Evolutionary conservation across 2,113 vertebrate species (phyloP), one percentile per base, ranked within the genome.

Genomic region (Eretmochelys imbricata): DNA sequence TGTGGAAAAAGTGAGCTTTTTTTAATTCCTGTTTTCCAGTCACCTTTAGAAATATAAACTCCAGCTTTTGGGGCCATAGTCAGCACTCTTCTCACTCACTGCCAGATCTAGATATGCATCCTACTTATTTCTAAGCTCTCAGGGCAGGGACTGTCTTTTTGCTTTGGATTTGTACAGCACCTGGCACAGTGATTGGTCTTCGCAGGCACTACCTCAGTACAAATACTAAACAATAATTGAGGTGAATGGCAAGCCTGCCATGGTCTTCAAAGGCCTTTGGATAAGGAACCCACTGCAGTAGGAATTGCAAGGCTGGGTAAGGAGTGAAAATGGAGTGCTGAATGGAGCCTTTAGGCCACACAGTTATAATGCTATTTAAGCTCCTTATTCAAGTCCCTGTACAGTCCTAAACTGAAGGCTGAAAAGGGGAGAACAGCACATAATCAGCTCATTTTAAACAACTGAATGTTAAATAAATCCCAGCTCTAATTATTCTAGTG

Each of bases 141-240:
- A 27, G 75, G 29, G 51, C 29, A 76, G 10, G 1, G n/a, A 25
- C 0, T 1, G 46, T 29, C 20, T 50, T 89, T 86, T 42, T 0
- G 0, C 17, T 38, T 11, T 65, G 51, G 17, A n/a, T 65, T 0
- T 2, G 35, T 31, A 89, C 10, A 81, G 80, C 6, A 3, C 29
- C 38, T 89, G 1, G 0, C 49, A n/a, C 62, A 27, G 57, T 17
- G 2, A 10, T 29, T 0, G 0, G 69, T 53, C 11, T 62, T 81
- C 1, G 0, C 31, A 75, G 57, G 35, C 42, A 62, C 22, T 9
- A 8, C 20, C 65, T 1, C 0, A 11, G 1, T 8, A 19, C 50
- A 62, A 87, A 92, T 1, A 55, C 11, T 1, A 0, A 38, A 11
- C 20, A 46, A 8, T 35, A 42, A 1, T 5, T 38, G 6, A 19